phyloP scores from a whole-genome alignment of 2,888 invertebrate species.

The Noctua comes region DNA sequence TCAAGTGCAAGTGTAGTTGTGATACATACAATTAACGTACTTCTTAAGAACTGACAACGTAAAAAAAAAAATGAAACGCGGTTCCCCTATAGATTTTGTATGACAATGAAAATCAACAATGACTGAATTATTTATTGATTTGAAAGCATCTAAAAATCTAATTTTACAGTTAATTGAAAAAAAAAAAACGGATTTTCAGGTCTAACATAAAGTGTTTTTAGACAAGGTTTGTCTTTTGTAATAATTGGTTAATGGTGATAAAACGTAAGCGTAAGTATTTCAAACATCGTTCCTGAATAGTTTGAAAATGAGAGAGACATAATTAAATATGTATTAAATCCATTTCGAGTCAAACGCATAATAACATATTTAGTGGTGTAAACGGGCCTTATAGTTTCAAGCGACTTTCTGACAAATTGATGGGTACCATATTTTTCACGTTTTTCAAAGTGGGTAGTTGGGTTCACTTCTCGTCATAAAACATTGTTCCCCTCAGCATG shows the following conservation, averaged over 20 bases:
- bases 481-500: constrained; percentile 5
- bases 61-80: not conserved
- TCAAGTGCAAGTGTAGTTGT: not conserved
- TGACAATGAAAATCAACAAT: not conserved
- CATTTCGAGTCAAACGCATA: not conserved
- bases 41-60: not conserved
- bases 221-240: not conserved
- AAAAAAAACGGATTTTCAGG: not conserved
- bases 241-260: not conserved
- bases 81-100: not conserved
- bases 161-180: not conserved
- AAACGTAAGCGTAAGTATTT: no score
- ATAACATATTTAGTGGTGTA: not conserved
- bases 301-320: not conserved
- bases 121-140: not conserved
- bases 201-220: not conserved
- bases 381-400: not conserved
- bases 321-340: not conserved
- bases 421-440: not conserved
- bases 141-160: not conserved
- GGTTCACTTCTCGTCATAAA: constrained; percentile 9
- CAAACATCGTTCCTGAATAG: not conserved
- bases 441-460: not conserved
- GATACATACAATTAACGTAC: not conserved
- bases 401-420: not conserved